Base-by-base conservation (phyloP, 2,113 vertebrate genomes). In the Spea bombifrons region DNA sequence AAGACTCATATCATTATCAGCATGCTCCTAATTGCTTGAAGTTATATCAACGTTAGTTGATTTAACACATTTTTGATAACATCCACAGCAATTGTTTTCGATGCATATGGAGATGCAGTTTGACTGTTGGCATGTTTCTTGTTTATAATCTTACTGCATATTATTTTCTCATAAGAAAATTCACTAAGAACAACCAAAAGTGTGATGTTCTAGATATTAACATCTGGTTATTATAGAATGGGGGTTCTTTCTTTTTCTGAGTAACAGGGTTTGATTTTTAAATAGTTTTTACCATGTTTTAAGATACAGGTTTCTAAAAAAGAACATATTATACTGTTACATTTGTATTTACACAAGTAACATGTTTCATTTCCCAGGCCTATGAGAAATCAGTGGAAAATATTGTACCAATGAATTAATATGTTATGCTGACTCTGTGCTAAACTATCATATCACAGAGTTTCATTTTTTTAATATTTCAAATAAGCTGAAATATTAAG, bases 1-100 rank as follows among this genome's bases (percentile, higher is more conserved):
- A 97, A 97, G 95, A 96, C 95, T 97, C 95, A 95, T 97, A 97
- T 96, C 95, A 94, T 97, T 98, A 97, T 96, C 96, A 98, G 96
- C 91, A 82, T 94, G 93, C 91, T 95, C 92, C 95, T 98, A 99
- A 98, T 98, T 98, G 95, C 95, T 95, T 96, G 94, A 97, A 96
- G 94, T 98, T 96, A 96, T 97, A 97, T 96, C 95, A 96, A 94
- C 97, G 95, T 97, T 96, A 94, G 95, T 94, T 95, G 95, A 97
- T 97, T 96, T 96, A 97, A 92, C 91, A 92, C 92, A 90, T 93
- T 93, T 92, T 93, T 94, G 88, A 92, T 94, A 94, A 94, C 91
- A 92, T 88, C 91, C 90, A 89, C 90, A 90, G 90, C 94, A 93
- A 94, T 94, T 93, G 92, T 91, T 94, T 95, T 89, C 89, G 92